Evolutionary conservation across 2,113 vertebrate species (phyloP).

Genomic region (Pygoscelis antarcticus): DNA sequence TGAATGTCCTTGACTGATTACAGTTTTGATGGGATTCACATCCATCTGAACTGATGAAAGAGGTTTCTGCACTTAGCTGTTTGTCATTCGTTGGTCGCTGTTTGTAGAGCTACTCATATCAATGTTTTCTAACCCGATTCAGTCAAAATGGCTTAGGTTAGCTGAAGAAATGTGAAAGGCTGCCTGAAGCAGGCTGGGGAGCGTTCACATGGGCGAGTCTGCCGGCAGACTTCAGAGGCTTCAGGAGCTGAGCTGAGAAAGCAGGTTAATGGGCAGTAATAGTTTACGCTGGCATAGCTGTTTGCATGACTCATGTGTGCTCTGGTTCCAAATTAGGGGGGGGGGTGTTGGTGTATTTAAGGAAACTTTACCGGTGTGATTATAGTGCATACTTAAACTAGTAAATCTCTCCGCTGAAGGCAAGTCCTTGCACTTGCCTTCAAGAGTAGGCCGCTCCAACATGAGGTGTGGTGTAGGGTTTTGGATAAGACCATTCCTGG

Average conservation of each 20-base stretch:
- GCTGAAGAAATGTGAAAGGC: neutral
- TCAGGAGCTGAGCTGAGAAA: neutral
- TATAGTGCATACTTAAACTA: neutral
- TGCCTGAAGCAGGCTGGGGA: neutral
- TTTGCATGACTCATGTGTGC: accelerated
- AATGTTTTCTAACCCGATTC: neutral
- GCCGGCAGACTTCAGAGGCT: neutral
- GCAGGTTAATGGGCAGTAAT: neutral
- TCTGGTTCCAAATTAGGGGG: neutral
- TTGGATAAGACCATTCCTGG: neutral
- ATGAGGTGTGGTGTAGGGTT: accelerated
- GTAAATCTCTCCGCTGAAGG: neutral
- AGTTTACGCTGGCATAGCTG: neutral
- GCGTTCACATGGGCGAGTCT: neutral
- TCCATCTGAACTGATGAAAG: neutral
- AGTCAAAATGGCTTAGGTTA: neutral
- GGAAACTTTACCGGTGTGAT: neutral
- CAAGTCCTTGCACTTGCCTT: neutral
- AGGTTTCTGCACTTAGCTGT: neutral
- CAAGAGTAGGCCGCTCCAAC: neutral
- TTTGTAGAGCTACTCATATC: neutral
- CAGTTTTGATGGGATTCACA: neutral
- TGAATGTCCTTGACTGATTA: neutral
- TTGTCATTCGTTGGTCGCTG: neutral
- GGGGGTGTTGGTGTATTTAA: neutral